Evolutionary conservation across 1,140 invertebrate genomes (phyloP).

Genomic region (Tigriopus japonicus): DNA sequence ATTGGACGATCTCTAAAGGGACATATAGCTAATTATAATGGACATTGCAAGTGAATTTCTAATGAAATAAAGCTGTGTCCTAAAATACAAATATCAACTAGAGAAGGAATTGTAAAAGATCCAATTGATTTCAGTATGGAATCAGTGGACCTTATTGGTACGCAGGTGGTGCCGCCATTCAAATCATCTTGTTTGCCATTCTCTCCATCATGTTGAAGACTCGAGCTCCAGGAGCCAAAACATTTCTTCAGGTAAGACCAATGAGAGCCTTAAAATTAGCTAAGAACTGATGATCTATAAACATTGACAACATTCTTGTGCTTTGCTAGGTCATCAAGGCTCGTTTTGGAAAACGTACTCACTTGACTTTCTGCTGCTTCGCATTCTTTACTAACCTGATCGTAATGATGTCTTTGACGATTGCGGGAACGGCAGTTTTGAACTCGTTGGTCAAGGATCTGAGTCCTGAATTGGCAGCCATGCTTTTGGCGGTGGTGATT

Average conservation of each 20-base stretch:
- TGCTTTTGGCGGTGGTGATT: conserved; percentile 23
- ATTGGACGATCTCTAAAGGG: no score
- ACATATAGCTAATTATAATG: no score
- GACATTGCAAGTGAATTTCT: no score
- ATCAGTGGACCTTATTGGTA: conserved; percentile 29
- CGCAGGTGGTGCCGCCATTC: conserved; percentile 27
- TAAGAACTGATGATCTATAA: no score
- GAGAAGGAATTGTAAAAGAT: no score
- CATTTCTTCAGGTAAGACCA: conserved; percentile 22
- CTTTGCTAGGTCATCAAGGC: conserved; percentile 25
- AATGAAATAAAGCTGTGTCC: no score
- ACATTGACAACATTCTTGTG: no score
- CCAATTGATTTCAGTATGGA: conserved; percentile 26
- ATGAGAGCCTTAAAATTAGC: conserved; percentile 18
- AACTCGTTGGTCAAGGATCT: conserved; percentile 19
- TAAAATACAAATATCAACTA: no score
- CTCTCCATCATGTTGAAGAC: conserved; percentile 26
- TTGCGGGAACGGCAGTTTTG: conserved; percentile 22
- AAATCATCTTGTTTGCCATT: conserved; percentile 27
- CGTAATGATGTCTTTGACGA: conserved; percentile 27
- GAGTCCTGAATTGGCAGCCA: conserved; percentile 24
- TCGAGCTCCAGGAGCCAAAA: conserved; percentile 27
- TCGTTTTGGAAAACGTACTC: conserved; percentile 25
- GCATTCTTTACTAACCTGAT: conserved; percentile 27
- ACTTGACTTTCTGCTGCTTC: conserved; percentile 25